Evolutionary conservation across 2,113 vertebrate genomes (phyloP), one percentile per base, ranked within the genome.

Genomic region (Malurus alboscapulatus): DNA sequence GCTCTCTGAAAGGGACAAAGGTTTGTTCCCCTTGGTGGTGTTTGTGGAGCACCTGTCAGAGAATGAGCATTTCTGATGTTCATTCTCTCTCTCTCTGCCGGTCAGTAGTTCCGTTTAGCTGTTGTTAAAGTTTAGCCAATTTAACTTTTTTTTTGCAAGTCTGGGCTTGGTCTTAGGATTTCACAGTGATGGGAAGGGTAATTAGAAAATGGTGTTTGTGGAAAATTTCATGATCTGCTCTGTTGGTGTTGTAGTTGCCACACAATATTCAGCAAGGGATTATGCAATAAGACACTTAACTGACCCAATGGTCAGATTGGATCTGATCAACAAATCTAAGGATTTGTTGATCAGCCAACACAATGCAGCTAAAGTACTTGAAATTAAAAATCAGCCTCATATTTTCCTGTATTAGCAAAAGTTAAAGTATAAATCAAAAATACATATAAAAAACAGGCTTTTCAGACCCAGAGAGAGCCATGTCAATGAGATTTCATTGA

Each of bases 1-100:
- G 45, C 19, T 19, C 45, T 45, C 45, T 45, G 45, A 10, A 45
- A 10, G 20, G 18, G 19, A 45, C 9, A 45, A 45, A 45, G 19
- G 45, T 19, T 9, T 45, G 44, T 44, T 17, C 17, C 44, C 44
- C 44, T 7, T 0, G 0, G 6, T 0, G 0, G 7, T 3, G 1
- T 8, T 19, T 54, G 45, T 69, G 54, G 36, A 59, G 53, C 16
- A 17, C 12, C 72, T 51, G 45, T 30, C 34, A 55, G 26, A 29
- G 17, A 34, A 9, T 27, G 24, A 25, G 2, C 18, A 9, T 5
- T 5, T 20, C 53, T 50, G 3, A 1, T 36, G 19, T 32, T 25
- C 15, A 12, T 32, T 55, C 34, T 55, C 48, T 29, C 12, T 36
- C 15, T 32, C 25, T 44, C 66, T 85, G 19, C 27, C 45, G 34